phyloP scores from a whole-genome alignment of 37 sponge, comb jelly and placozoan genomes.

The Mnemiopsis leidyi region DNA sequence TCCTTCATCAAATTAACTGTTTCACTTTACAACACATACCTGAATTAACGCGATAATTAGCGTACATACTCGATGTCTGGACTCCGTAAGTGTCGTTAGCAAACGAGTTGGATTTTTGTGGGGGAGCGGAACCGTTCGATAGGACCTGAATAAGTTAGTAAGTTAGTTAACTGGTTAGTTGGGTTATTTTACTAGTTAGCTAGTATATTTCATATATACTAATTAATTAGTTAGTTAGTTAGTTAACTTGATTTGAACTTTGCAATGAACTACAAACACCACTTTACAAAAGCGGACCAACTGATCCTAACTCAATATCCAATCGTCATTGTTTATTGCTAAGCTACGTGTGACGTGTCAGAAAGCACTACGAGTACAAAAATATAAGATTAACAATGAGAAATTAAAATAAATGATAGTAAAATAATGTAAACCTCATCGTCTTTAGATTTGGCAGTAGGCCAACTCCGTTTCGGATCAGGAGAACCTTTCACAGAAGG shows the following conservation, averaged over 20 bases:
- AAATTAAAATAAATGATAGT: not conserved
- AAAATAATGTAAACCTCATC: constrained; percentile 56
- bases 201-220: no score
- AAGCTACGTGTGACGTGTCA: no score
- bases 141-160: not conserved
- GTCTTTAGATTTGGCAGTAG: not conserved
- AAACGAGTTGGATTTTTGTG: constrained; percentile 39
- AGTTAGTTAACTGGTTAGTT: no score
- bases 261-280: no score
- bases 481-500: constrained; percentile 44
- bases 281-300: no score
- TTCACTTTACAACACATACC: not conserved
- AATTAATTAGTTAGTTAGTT: no score
- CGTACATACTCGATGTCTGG: constrained; percentile 65
- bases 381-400: not conserved
- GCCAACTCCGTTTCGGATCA: constrained; percentile 60
- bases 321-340: no score
- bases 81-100: constrained; percentile 51
- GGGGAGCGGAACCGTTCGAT: constrained; percentile 32
- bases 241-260: no score
- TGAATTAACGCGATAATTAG: constrained; percentile 23
- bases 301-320: no score
- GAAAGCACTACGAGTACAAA: not conserved
- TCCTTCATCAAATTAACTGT: not conserved
- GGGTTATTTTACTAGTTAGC: no score